Conservation (phyloP, 1,140 invertebrate species). For the Zaprionus lachaisei region DNA sequence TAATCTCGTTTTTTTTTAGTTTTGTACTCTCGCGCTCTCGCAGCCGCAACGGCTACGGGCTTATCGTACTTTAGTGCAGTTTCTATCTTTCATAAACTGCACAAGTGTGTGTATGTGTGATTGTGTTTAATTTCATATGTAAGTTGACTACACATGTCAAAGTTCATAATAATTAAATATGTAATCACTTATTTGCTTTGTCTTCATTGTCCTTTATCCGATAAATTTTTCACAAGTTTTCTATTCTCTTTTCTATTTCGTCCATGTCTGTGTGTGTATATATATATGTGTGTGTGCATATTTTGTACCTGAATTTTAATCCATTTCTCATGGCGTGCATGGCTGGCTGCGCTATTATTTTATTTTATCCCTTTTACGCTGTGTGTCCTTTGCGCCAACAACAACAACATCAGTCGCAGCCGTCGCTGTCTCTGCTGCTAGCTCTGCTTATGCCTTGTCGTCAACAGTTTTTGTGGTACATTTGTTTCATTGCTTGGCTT, state of each 20-base stretch:
- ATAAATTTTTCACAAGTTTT: constrained; percentile 3
- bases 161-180: constrained; percentile 73
- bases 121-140: constrained; percentile 16
- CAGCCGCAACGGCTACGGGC: constrained; percentile 64
- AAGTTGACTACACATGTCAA: constrained; percentile 49
- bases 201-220: constrained; percentile 11
- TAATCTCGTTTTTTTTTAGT: constrained; percentile 69
- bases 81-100: constrained; percentile 65
- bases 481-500: constrained; percentile 80
- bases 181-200: constrained; percentile 46
- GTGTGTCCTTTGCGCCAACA: constrained; percentile 57
- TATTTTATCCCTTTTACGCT: constrained; percentile 74
- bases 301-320: constrained; percentile 78
- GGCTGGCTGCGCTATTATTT: constrained; percentile 64
- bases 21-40: constrained; percentile 37
- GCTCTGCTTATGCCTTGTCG: constrained; percentile 59
- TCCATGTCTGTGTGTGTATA: not conserved
- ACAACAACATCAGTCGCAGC: constrained; percentile 35
- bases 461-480: constrained; percentile 82
- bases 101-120: constrained; percentile 3
- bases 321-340: constrained; percentile 61
- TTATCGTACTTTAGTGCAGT: constrained; percentile 74
- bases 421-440: constrained; percentile 24
- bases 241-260: constrained; percentile 15
- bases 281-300: constrained; percentile 18